Evolutionary conservation across 30 jellyfish, hydroid and myxozoan genomes (phyloP).

Genomic region (Aurelia sp.): DNA sequence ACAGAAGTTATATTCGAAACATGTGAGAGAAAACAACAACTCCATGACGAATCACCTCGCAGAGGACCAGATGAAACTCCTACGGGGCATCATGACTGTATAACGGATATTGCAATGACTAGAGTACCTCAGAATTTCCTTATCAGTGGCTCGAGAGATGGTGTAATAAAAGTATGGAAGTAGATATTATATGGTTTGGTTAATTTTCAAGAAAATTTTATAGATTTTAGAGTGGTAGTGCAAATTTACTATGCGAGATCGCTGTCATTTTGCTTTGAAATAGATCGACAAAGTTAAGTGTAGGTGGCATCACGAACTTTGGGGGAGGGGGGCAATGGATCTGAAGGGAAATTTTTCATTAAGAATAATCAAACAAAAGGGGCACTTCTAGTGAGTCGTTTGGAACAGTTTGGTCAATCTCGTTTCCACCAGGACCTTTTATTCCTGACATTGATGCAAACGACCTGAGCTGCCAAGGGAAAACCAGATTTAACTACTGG

Average conservation of each 20-base stretch:
- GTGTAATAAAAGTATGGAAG: conserved; percentile 96
- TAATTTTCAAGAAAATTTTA: not conserved
- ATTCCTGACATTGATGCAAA: too few relatives aligned
- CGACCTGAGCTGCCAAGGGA: too few relatives aligned
- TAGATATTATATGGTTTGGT: not conserved
- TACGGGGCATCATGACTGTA: conserved; percentile 93
- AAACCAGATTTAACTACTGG: too few relatives aligned
- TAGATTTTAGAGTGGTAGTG: not conserved
- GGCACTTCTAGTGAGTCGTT: too few relatives aligned
- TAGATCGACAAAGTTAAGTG: too few relatives aligned
- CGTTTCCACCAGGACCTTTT: too few relatives aligned
- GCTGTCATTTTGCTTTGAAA: too few relatives aligned
- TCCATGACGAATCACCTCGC: conserved; percentile 89
- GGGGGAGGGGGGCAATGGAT: too few relatives aligned
- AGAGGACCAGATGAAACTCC: conserved; percentile 97
- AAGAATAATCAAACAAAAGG: too few relatives aligned
- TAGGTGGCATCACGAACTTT: too few relatives aligned
- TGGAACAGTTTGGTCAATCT: too few relatives aligned
- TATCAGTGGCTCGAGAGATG: conserved; percentile 88
- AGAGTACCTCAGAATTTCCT: conserved; percentile 88
- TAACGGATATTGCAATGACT: conserved; percentile 88
- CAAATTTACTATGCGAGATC: not conserved
- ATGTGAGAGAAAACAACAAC: conserved; percentile 81
- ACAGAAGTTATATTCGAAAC: conserved; percentile 95
- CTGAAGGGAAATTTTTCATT: too few relatives aligned